phyloP scores from a whole-genome alignment of 2,797 vertebrate genomes.

The Ptychobarbus kaznakovi region DNA sequence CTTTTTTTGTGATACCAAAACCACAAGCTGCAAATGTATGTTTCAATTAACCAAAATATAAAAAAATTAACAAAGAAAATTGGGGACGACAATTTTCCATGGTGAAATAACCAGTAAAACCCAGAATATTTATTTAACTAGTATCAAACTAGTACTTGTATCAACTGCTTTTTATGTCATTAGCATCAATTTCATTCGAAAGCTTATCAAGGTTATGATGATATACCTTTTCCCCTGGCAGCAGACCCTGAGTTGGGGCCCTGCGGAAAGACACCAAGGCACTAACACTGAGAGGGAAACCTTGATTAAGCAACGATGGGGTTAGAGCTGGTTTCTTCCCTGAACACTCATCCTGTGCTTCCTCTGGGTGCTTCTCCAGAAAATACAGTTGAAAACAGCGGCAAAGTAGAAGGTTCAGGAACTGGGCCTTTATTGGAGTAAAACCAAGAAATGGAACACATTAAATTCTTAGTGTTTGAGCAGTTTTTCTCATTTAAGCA shows the following conservation, averaged over 20 bases:
- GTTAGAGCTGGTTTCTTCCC: constrained; percentile 63
- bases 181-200: not conserved
- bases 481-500: not conserved
- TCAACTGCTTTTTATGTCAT: not conserved
- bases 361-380: constrained; percentile 86
- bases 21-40: not conserved
- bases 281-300: constrained; percentile 90
- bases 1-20: not conserved
- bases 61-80: too few species aligned
- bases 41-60: not conserved
- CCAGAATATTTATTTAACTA: too few species aligned
- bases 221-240: constrained; percentile 77
- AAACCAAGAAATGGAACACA: not conserved
- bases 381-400: constrained; percentile 94
- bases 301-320: constrained; percentile 84
- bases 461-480: not conserved
- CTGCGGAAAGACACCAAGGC: constrained; percentile 93
- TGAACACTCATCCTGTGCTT: constrained; percentile 67
- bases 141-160: not conserved
- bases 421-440: constrained; percentile 80
- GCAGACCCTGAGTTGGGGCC: constrained; percentile 79
- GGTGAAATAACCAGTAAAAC: not conserved
- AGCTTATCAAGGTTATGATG: not conserved
- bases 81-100: not conserved
- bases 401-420: constrained; percentile 91